phyloP scores from a whole-genome alignment of 2,888 invertebrate species.

The Lithophane ornitopus region DNA sequence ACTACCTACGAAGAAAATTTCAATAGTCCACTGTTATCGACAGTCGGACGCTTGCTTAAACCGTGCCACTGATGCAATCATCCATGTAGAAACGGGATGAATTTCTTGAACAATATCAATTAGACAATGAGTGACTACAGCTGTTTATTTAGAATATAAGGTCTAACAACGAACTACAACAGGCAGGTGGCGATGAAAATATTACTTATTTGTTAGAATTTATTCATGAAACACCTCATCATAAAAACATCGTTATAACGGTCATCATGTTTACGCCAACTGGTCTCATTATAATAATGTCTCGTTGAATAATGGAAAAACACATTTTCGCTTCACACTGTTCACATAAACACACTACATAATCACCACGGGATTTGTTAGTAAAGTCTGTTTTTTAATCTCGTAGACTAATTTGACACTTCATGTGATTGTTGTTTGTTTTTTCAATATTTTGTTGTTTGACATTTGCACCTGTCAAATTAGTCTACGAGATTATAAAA shows the following conservation, averaged over 20 bases:
- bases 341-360: background rate
- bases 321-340: background rate
- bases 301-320: conserved; percentile 11
- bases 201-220: background rate
- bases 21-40: background rate
- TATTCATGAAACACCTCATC: conserved; percentile 1
- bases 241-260: conserved; percentile 9
- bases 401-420: too few species aligned
- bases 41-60: background rate
- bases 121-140: background rate
- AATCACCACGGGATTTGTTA: background rate
- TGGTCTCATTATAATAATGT: conserved; percentile 28
- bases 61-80: background rate
- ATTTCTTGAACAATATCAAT: background rate
- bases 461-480: too few species aligned
- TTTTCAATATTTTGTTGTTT: too few species aligned
- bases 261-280: conserved; percentile 6
- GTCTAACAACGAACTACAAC: background rate
- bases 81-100: background rate
- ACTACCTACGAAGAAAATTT: too few species aligned
- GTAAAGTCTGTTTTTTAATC: background rate
- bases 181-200: background rate
- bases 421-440: too few species aligned
- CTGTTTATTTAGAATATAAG: background rate
- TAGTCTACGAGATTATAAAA: too few species aligned